Evolutionary conservation across 2,888 invertebrate species (phyloP).

Genomic region (Trachelus troglodyta): DNA sequence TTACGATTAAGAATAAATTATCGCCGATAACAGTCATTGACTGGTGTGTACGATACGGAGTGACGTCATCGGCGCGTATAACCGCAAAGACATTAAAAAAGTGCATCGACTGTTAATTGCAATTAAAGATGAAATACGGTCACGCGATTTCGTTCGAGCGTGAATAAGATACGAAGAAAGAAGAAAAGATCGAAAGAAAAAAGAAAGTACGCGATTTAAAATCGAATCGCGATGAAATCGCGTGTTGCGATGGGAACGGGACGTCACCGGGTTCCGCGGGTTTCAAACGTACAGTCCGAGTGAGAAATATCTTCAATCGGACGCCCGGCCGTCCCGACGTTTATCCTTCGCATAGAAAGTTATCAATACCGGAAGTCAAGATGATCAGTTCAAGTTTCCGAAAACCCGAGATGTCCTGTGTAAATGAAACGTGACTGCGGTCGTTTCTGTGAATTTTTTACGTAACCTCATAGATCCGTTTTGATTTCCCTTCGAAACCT

Average conservation of each 20-base stretch:
- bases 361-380: not conserved
- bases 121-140: not conserved
- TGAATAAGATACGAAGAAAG: not conserved
- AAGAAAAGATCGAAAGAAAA: not conserved
- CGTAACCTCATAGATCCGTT: not conserved
- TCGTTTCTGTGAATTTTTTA: not conserved
- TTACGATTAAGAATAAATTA: not conserved
- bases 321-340: too few relatives aligned
- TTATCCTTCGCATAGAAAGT: not conserved
- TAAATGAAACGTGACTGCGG: not conserved
- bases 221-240: not conserved
- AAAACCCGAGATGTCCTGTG: not conserved
- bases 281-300: not conserved
- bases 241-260: not conserved
- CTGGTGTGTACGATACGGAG: not conserved
- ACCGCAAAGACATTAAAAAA: not conserved
- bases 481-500: too few relatives aligned
- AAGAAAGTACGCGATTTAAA: not conserved
- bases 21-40: not conserved
- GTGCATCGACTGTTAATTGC: not conserved
- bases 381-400: not conserved
- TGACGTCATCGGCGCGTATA: not conserved
- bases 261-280: not conserved
- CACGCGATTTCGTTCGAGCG: not conserved
- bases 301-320: not conserved